Percentiles rank a stretch among this genome's conserved stretches.
These are phyloP conservation scores for Burhinus bistriatus DNA, from an alignment of 2,113 vertebrate genomes.

Conservation along the genomic window DNA sequence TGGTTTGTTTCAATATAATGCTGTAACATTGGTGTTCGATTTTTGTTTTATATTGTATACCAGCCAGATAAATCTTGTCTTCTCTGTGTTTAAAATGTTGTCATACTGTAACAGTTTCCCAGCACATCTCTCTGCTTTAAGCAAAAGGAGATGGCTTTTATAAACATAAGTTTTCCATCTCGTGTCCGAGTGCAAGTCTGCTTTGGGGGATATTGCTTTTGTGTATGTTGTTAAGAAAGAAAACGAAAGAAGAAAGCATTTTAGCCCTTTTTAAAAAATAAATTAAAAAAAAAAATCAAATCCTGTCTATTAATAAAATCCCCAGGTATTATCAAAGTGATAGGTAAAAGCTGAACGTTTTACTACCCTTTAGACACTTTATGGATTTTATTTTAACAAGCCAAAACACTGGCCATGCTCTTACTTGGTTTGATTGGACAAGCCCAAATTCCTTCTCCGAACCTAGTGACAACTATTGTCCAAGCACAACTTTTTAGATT, in stretches of 20 bases:
- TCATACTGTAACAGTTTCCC: constrained; percentile 60
- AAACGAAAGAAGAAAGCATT: constrained; percentile 42
- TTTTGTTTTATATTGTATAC: constrained; percentile 51
- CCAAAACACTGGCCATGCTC: not conserved
- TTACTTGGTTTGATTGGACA: not conserved
- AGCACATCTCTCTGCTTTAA: constrained; percentile 47
- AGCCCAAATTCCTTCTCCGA: constrained; percentile 6
- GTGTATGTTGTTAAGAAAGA: constrained; percentile 19
- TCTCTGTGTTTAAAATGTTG: constrained; percentile 65
- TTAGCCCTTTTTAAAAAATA: not conserved
- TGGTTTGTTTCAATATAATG: constrained; percentile 52
- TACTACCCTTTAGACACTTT: not conserved
- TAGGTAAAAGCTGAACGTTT: not conserved
- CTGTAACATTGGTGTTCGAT: constrained; percentile 51
- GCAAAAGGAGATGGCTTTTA: constrained; percentile 57
- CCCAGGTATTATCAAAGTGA: not conserved
- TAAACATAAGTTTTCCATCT: constrained; percentile 56
- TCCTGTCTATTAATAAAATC: not conserved
- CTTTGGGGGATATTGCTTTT: constrained; percentile 40
- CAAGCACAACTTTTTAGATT: not conserved
- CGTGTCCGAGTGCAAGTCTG: constrained; percentile 60
- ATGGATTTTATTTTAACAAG: not conserved
- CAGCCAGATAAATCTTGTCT: constrained; percentile 50
- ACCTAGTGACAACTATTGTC: not conserved
- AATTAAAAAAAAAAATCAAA: not conserved